Conservation (phyloP, 2,888 invertebrate genomes). For the Automeris io region DNA sequence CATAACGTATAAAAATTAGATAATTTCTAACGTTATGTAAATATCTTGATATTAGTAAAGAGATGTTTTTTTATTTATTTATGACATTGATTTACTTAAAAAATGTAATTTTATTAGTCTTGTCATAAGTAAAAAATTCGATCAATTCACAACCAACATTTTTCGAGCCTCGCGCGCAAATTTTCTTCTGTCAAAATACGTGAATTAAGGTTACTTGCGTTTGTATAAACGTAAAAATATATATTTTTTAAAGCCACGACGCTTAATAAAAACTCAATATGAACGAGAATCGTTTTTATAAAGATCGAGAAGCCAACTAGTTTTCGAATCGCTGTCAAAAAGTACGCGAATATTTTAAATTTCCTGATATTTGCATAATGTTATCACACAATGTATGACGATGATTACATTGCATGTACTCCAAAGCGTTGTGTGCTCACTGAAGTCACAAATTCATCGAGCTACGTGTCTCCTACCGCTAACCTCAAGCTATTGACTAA, state of each 20-base stretch:
- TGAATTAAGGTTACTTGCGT: constrained; percentile 56
- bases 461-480: constrained; percentile 80
- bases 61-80: no score
- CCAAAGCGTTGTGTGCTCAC: constrained; percentile 73
- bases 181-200: constrained; percentile 62
- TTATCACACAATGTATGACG: constrained; percentile 72
- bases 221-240: constrained; percentile 3
- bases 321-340: constrained; percentile 56
- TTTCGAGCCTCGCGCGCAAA: constrained; percentile 59
- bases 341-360: constrained; percentile 66
- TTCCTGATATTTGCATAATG: constrained; percentile 62
- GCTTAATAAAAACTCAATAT: constrained; percentile 1
- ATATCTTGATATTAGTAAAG: no score
- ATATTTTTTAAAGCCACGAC: constrained; percentile 8
- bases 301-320: constrained; percentile 44
- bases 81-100: no score
- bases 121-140: not conserved
- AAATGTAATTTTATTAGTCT: no score
- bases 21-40: no score
- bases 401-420: constrained; percentile 69
- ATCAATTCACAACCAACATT: not conserved
- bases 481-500: constrained; percentile 81
- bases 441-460: constrained; percentile 73
- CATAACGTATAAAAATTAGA: no score
- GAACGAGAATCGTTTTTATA: constrained; percentile 17